Evolutionary conservation across 2,797 vertebrate species (phyloP), one percentile per base, ranked within the genome.

Genomic region (Limosa lapponica): DNA sequence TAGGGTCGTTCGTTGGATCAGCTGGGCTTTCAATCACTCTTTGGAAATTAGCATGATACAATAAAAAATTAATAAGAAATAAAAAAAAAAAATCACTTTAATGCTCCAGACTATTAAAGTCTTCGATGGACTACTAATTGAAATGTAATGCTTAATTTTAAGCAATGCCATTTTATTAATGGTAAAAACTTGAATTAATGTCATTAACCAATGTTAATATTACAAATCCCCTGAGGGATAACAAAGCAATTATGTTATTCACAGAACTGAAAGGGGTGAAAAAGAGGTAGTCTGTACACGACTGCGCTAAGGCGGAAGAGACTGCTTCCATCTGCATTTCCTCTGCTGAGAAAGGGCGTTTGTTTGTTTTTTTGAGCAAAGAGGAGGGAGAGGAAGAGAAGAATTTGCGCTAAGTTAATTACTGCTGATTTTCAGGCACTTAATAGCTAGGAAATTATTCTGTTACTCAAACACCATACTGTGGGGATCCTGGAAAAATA

Each of bases 121-220:
- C 78, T 92, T 87, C 73, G 84, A 96, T 90, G 83, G 93, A 95
- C 96, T 94, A 82, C 95, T 97, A 97, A 97, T 96, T 97, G 97
- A 96, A 97, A 97, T 87, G 91, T 96, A 96, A 96, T 93, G 89
- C 93, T 96, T 97, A 96, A 97, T 97, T 97, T 94, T 97, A 96
- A 96, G 94, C 91, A 95, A 93, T 80, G 93, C 81, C 73, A 84
- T 97, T 97, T 97, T 97, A 97, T 97, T 97, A 97, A 97, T 94
- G 95, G 92, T 82, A 97, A 97, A 97, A 97, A 91, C 94, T 97
- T 94, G 93, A 97, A 97, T 97, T 97, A 97, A 96, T 94, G 94
- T 95, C 94, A 97, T 97, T 97, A 97, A 95, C 93, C 89, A 96
- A 91, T 94, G 93, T 96, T 97, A 96, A 96, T 96, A 95, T 96